Percentiles rank a stretch among this genome's conserved stretches.
These are phyloP conservation scores for Caranx melampygus DNA, from an alignment of 2,113 vertebrate genomes.

Conservation along the genomic window DNA sequence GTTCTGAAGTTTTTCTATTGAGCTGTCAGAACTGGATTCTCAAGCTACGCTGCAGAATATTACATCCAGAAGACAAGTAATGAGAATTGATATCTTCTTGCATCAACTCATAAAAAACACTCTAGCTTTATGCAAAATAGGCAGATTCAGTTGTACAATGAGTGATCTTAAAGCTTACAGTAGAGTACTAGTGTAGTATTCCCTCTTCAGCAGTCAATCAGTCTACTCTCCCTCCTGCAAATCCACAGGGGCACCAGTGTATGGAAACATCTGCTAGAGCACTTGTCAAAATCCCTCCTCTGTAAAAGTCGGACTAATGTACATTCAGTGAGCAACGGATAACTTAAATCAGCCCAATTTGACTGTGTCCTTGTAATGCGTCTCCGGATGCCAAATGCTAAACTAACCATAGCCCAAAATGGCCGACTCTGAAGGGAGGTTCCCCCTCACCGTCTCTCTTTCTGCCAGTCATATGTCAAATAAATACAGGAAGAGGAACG, in stretches of 20 bases:
- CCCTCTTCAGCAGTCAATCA: constrained; percentile 67
- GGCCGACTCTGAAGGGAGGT: constrained; percentile 49
- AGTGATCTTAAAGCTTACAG: constrained; percentile 49
- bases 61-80: background rate
- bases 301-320: constrained; percentile 49
- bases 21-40: constrained; percentile 2
- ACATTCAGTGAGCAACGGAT: constrained; percentile 65
- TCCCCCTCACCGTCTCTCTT: constrained; percentile 15
- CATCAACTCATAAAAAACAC: constrained; percentile 11
- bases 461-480: constrained; percentile 72
- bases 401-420: constrained; percentile 68
- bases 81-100: background rate
- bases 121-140: constrained; percentile 24
- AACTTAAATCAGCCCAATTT: constrained; percentile 69
- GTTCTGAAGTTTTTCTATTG: background rate
- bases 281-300: constrained; percentile 58
- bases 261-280: constrained; percentile 79
- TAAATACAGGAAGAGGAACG: constrained; percentile 73
- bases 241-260: constrained; percentile 48
- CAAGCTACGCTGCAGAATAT: background rate
- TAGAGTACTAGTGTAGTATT: constrained; percentile 37
- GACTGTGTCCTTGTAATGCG: constrained; percentile 65
- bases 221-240: constrained; percentile 45
- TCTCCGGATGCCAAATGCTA: constrained; percentile 67
- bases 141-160: constrained; percentile 22